Evolutionary conservation across 1,140 invertebrate genomes (phyloP), one percentile per base, ranked within the genome.

Genomic region (Diploscapter pachys): DNA sequence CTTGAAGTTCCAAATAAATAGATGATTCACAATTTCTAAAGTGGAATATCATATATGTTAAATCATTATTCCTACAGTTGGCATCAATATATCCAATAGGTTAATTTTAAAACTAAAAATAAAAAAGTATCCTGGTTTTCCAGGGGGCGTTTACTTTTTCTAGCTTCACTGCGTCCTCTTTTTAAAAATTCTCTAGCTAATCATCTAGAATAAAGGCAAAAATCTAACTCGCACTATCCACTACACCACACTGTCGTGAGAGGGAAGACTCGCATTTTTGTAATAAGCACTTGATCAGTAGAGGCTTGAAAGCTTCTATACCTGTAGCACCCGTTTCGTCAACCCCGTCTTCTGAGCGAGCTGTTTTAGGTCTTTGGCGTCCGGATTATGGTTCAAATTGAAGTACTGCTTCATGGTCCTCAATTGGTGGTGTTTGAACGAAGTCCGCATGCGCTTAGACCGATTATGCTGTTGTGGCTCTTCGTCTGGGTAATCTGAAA

Each of bases 371-470:
- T 98, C 95, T 89, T 98, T 97, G 72, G 95, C 93, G 87, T 98
- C 95, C 0, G 96, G 96, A 89, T 99, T 98, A 88, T 98, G 96
- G 89, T 98, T 99, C 87, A 97, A 92, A 76, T 93, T 91, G 88
- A 99, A 99, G 88, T 98, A 98, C 78, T 92, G 93, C 89, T 98
- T 98, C 95, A 99, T 98, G 76, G 94, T 96, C 76, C 94, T 89
- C 65, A 99, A 90, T 88, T 98, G 96, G 87, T 97, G 93, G 87
- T 98, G 95, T 64, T 85, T 85, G 72, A 85, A 85, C 48, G 80
- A 82, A 0, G 83, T 85, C 49, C 83, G 59, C 81, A 86, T 82
- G 9, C 83, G 59, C 73, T 85, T 85, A 11, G 80, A 80, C 11
- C 78, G 72, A 8, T 63, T 71, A n/a, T 63, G 53, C 3, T 59